Percentiles rank a stretch among this genome's conserved stretches.
Evolutionary conservation across 2,888 invertebrate species (phyloP).

Genomic region (Tetanocera ferruginea): DNA sequence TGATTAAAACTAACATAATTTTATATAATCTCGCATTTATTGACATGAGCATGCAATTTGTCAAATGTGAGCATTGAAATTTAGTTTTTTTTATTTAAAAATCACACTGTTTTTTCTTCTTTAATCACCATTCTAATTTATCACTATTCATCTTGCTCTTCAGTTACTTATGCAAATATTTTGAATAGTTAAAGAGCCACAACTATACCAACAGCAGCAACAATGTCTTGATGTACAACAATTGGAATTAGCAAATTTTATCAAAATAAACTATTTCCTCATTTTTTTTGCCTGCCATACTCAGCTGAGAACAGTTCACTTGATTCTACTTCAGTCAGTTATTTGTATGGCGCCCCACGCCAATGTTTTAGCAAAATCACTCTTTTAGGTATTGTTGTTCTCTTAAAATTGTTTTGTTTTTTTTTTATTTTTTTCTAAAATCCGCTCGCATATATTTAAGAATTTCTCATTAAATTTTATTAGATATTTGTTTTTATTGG

Average conservation of each 20-base stretch:
- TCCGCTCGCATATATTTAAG: neutral
- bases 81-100: no score
- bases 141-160: no score
- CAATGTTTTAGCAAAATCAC: neutral
- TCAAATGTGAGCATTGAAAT: no score
- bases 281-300: conserved; percentile 10
- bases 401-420: neutral
- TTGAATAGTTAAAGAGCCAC: neutral
- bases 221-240: neutral
- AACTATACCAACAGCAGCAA: neutral
- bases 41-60: no score
- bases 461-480: neutral
- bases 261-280: conserved; percentile 30
- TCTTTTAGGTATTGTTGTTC: neutral
- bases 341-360: conserved; percentile 16
- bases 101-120: no score
- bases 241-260: conserved; percentile 19
- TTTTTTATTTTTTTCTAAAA: no score
- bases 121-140: no score
- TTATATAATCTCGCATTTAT: no score
- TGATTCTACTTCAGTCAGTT: neutral
- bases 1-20: no score
- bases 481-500: neutral
- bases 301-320: neutral
- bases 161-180: neutral